These are phyloP conservation scores for Myrmecophaga tridactyla DNA, from an alignment of 2,113 vertebrate species.

Conservation along the genomic window DNA sequence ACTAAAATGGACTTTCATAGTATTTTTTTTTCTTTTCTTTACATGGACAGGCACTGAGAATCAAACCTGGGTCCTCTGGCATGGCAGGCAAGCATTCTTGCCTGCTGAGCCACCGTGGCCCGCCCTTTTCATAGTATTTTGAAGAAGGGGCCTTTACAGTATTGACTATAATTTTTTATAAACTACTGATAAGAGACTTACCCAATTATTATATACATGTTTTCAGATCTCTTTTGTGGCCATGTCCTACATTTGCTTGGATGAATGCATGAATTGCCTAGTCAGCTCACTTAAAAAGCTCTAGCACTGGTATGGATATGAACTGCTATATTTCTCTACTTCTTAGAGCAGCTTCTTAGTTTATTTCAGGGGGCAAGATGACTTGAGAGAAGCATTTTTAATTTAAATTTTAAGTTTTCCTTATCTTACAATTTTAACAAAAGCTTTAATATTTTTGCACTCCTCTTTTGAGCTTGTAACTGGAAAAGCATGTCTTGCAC, in stretches of 20 bases:
- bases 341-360: constrained; percentile 60
- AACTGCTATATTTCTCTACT: constrained; percentile 67
- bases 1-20: constrained; percentile 79
- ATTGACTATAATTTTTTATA: constrained; percentile 87
- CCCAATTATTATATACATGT: constrained; percentile 69
- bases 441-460: no score
- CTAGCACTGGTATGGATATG: constrained; percentile 79
- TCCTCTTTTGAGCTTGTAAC: no score
- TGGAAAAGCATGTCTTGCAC: constrained; percentile 62
- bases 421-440: no score
- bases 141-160: constrained; percentile 74
- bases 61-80: no score
- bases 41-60: no score
- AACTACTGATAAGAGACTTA: no score
- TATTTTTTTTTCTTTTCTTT: no score
- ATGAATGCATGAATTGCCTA: constrained; percentile 81
- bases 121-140: constrained; percentile 78
- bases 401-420: no score
- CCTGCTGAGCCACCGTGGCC: no score
- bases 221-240: constrained; percentile 78
- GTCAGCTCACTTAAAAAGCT: constrained; percentile 76
- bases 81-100: no score
- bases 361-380: constrained; percentile 59
- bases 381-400: no score
- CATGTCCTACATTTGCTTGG: constrained; percentile 80